phyloP scores from a whole-genome alignment of 2,113 vertebrate species.

The Bettongia penicillata region DNA sequence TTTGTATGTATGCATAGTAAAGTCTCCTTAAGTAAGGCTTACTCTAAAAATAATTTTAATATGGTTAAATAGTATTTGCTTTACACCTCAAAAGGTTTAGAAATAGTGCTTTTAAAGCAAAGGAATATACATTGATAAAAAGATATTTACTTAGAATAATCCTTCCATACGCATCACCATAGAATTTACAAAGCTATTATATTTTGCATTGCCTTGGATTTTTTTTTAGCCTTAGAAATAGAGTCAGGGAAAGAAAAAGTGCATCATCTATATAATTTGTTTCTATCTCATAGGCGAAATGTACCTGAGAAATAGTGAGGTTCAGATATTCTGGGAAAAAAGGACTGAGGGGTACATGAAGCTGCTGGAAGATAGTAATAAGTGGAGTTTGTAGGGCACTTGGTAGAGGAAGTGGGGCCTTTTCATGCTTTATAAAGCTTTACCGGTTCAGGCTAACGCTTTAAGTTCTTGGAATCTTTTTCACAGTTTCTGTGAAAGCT shows the following conservation, averaged over 20 bases:
- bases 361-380: not conserved
- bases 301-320: not conserved
- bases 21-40: not conserved
- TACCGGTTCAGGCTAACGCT: slow-evolving; percentile 60
- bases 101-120: not conserved
- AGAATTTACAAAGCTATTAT: slow-evolving; percentile 27
- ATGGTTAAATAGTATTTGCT: not conserved
- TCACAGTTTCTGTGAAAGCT: slow-evolving; percentile 51
- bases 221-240: not conserved
- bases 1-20: not conserved
- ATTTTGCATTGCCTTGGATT: slow-evolving; percentile 37
- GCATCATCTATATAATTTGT: not conserved
- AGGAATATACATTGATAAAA: not conserved
- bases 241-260: not conserved
- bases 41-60: not conserved
- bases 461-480: slow-evolving; percentile 51
- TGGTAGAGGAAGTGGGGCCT: slow-evolving; percentile 47
- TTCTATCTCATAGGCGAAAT: not conserved
- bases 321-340: not conserved
- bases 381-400: not conserved
- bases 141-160: not conserved
- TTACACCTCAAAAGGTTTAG: not conserved
- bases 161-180: slow-evolving; percentile 2
- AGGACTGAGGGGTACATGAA: slow-evolving; percentile 20
- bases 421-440: slow-evolving; percentile 69